Evolutionary conservation across 2,888 invertebrate genomes (phyloP).

Genomic region (Horisme vitalbata): DNA sequence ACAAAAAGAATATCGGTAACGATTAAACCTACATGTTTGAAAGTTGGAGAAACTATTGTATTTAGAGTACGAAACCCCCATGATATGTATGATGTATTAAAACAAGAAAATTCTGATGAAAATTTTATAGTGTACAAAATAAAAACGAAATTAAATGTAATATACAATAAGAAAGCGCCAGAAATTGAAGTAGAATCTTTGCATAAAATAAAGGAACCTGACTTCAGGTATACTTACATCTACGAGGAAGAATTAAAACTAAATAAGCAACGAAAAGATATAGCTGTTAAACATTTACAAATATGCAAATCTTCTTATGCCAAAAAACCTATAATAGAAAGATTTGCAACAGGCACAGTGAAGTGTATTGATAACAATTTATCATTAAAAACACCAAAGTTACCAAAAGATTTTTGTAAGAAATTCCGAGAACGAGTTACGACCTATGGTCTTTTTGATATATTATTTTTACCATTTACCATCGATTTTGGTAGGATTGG

Average conservation of each 20-base stretch:
- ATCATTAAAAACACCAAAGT: constrained; percentile 27
- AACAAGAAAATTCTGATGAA: constrained; percentile 21
- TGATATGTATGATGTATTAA: constrained; percentile 31
- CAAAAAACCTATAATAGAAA: constrained; percentile 42
- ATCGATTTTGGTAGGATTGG: constrained; percentile 67
- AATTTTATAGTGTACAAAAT: constrained; percentile 55
- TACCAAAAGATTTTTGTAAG: constrained; percentile 50
- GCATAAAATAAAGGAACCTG: constrained; percentile 58
- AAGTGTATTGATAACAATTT: constrained; percentile 42
- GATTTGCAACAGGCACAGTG: constrained; percentile 44
- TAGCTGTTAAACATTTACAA: constrained; percentile 47
- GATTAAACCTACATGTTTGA: constrained; percentile 57
- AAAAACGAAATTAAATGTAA: constrained; percentile 48
- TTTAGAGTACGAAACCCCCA: constrained; percentile 63
- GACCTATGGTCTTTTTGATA: constrained; percentile 55
- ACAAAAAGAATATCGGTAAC: constrained; percentile 51
- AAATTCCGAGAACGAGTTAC: constrained; percentile 35
- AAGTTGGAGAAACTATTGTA: constrained; percentile 45
- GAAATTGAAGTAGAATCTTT: constrained; percentile 53
- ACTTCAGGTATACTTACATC: constrained; percentile 55
- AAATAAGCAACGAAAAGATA: constrained; percentile 41
- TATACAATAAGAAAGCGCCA: constrained; percentile 43
- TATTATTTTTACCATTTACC: constrained; percentile 52
- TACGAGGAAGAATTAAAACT: constrained; percentile 47
- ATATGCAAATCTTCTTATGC: constrained; percentile 42